Percentiles rank a stretch among this genome's conserved stretches.
Conservation (phyloP, 2,888 invertebrate species). For the Pseudococcus jackbeardsleyi region DNA sequence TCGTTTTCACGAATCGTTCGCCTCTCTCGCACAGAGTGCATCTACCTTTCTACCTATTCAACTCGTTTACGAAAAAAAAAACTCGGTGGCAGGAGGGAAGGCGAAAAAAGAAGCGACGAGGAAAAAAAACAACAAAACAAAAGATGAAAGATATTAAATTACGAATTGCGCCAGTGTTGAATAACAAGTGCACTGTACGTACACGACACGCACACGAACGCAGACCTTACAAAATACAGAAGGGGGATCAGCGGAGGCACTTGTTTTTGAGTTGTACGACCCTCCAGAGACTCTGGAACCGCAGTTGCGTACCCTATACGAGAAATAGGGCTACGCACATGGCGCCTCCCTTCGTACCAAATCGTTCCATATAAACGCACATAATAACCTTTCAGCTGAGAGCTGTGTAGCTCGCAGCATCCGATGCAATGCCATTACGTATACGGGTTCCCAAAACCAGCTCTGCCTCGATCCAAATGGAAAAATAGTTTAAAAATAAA, state of each 20-base stretch:
- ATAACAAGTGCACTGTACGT: constrained; percentile 63
- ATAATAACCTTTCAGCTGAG: constrained; percentile 59
- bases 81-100: not conserved
- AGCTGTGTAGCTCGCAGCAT: constrained; percentile 26
- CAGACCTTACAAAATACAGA: not conserved
- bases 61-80: not conserved
- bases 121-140: constrained; percentile 41
- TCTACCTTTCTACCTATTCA: not conserved
- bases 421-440: constrained; percentile 16
- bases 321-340: constrained; percentile 57
- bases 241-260: constrained; percentile 6
- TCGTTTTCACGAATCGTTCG: not conserved
- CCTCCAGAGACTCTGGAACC: constrained; percentile 63
- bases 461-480: not conserved
- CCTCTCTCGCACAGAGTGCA: too few relatives aligned
- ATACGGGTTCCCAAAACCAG: constrained; percentile 53
- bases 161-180: constrained; percentile 59
- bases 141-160: constrained; percentile 63
- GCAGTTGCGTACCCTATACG: constrained; percentile 58
- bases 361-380: constrained; percentile 57
- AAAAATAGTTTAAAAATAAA: not conserved
- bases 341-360: constrained; percentile 60
- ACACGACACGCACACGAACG: constrained; percentile 20
- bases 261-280: constrained; percentile 64
- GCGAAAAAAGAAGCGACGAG: not conserved